Conservation (phyloP, 2,113 vertebrate genomes). For the Stomatorhinus ivindoensis region DNA sequence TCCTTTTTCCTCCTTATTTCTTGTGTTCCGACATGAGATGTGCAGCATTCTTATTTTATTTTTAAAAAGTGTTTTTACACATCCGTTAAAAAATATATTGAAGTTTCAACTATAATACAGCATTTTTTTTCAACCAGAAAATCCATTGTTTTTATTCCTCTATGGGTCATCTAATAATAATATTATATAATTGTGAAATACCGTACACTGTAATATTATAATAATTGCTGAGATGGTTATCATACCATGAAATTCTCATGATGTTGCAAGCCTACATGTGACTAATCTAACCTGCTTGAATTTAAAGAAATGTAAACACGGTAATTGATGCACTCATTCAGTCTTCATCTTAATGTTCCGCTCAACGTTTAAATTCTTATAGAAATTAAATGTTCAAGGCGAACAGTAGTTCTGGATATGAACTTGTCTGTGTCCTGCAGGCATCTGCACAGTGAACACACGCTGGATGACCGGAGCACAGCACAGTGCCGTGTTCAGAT, state of each 20-base stretch:
- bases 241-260: too few relatives aligned
- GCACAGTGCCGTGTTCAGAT: slow-evolving; percentile 99
- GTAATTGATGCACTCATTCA: not conserved
- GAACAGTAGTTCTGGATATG: not conserved
- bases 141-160: not conserved
- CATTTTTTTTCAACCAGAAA: not conserved
- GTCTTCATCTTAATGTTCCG: too few relatives aligned
- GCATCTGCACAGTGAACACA: slow-evolving; percentile 97
- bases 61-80: not conserved
- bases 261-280: too few relatives aligned
- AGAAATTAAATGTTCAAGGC: not conserved
- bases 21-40: not conserved
- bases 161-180: not conserved
- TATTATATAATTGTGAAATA: not conserved
- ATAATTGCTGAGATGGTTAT: too few relatives aligned
- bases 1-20: not conserved
- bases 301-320: not conserved
- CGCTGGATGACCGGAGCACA: slow-evolving; percentile 96
- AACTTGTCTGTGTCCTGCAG: slow-evolving; percentile 60
- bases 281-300: not conserved
- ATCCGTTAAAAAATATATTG: not conserved
- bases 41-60: not conserved
- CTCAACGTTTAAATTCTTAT: not conserved
- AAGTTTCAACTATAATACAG: not conserved
- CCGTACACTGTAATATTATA: not conserved